Percentiles rank a stretch among this genome's conserved stretches.
Evolutionary conservation across 2,888 invertebrate species (phyloP).

Genomic region (Magallana nippona): DNA sequence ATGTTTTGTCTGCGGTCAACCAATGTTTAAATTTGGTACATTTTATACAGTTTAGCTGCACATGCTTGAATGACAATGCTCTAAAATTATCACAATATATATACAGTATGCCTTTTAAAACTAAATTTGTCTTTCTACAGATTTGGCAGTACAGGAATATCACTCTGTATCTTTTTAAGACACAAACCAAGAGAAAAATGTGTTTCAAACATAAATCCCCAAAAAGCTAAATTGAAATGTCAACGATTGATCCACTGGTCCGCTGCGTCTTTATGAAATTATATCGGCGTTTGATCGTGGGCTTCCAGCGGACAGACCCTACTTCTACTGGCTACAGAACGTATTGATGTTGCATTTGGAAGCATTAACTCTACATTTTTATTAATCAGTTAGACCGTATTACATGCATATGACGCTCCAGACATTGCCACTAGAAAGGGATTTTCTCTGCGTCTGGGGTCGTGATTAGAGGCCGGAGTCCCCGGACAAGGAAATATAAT

Average conservation of each 20-base stretch:
- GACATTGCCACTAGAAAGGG: conserved; percentile 12
- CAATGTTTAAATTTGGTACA: too few species aligned
- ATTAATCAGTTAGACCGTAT: conserved; percentile 26
- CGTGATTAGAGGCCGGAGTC: conserved; percentile 32
- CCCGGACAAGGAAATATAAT: conserved; percentile 32
- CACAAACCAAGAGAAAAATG: too few species aligned
- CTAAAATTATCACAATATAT: too few species aligned
- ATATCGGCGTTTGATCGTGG: conserved; percentile 13
- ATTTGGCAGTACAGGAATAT: too few species aligned
- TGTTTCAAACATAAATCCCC: too few species aligned
- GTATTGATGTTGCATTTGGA: conserved; percentile 32
- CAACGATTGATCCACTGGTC: not conserved
- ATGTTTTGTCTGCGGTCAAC: too few species aligned
- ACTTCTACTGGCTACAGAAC: not conserved
- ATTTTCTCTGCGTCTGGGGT: conserved; percentile 1
- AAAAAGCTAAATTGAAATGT: not conserved
- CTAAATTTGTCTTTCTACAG: too few species aligned
- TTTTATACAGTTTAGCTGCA: too few species aligned
- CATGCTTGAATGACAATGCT: too few species aligned
- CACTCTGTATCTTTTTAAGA: too few species aligned
- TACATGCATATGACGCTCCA: conserved; percentile 25
- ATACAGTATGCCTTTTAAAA: too few species aligned
- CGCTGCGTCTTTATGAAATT: not conserved
- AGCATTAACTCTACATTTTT: conserved; percentile 30
- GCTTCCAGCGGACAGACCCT: not conserved